phyloP scores from a whole-genome alignment of 2,888 invertebrate genomes.

The Monoplex corrugatus region DNA sequence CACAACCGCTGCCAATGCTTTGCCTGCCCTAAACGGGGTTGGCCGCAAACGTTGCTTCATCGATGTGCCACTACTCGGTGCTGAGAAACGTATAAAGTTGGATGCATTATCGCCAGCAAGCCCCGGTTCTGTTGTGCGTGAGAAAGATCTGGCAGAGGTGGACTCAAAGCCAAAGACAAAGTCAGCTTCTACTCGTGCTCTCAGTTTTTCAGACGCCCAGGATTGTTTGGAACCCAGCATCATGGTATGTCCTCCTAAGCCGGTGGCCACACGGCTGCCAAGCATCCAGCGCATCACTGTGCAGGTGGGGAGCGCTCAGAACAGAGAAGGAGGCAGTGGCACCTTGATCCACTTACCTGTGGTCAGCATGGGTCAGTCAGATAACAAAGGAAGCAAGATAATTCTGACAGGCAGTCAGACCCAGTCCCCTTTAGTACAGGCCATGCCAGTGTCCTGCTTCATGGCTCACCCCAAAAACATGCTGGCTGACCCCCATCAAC shows the following conservation, averaged over 20 bases:
- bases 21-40: conserved; percentile 46
- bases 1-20: conserved; percentile 45
- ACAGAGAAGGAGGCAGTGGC: background rate
- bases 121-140: background rate
- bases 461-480: background rate
- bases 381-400: conserved; percentile 30
- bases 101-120: conserved; percentile 68
- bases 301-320: conserved; percentile 38
- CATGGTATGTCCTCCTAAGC: conserved; percentile 31
- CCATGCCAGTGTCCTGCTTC: conserved; percentile 37
- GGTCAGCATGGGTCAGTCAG: conserved; percentile 12
- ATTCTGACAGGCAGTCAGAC: conserved; percentile 52
- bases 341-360: conserved; percentile 45
- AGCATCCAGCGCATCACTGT: conserved; percentile 49
- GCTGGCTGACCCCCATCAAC: background rate
- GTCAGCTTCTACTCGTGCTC: conserved; percentile 40
- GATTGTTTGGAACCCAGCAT: conserved; percentile 19
- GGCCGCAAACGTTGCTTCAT: conserved; percentile 40
- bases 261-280: conserved; percentile 25
- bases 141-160: background rate
- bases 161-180: conserved; percentile 29
- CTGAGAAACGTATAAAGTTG: conserved; percentile 66
- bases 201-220: conserved; percentile 24
- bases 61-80: conserved; percentile 45
- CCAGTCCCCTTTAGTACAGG: conserved; percentile 57